Evolutionary conservation across 1,140 invertebrate genomes (phyloP).

Genomic region (Sweltsa coloradensis): DNA sequence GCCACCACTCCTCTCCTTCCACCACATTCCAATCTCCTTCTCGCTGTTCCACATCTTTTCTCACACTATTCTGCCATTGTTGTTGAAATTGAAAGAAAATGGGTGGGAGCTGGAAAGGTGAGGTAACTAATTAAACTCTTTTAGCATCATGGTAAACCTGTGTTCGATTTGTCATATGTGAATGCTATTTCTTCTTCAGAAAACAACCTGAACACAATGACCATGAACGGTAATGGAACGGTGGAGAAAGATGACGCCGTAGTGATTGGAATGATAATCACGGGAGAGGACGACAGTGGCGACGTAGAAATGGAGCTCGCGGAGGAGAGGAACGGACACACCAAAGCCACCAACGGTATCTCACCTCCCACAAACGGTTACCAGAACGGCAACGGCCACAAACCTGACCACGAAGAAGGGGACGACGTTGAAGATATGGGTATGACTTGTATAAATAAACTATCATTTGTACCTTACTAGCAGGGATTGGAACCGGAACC

Average conservation of each 20-base stretch:
- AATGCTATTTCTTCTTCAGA: too few relatives aligned
- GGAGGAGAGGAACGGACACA: conserved; percentile 28
- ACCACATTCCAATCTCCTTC: too few relatives aligned
- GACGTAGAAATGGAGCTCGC: conserved; percentile 44
- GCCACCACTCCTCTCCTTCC: too few relatives aligned
- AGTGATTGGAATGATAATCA: neutral
- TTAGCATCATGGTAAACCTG: too few relatives aligned
- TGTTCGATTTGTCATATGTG: neutral
- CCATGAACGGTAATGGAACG: conserved; percentile 34
- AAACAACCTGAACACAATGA: conserved; percentile 37
- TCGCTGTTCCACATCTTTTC: too few relatives aligned
- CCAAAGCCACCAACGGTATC: conserved; percentile 16
- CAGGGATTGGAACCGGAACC: too few relatives aligned
- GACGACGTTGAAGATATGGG: conserved; percentile 45
- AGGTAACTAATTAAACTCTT: too few relatives aligned
- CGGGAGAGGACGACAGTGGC: conserved; percentile 24
- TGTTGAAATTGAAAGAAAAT: too few relatives aligned
- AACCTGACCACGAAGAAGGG: conserved; percentile 22
- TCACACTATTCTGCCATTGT: too few relatives aligned
- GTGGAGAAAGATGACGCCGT: conserved; percentile 9
- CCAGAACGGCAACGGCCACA: conserved; percentile 47
- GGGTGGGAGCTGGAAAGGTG: too few relatives aligned
- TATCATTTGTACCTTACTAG: conserved; percentile 1
- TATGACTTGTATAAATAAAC: too few relatives aligned
- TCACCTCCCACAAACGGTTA: conserved; percentile 36